A percentile compares a stretch with the other conserved stretches of the same genome.
phyloP scores from a whole-genome alignment of 2,113 vertebrate genomes.

The Picathartes gymnocephalus region DNA sequence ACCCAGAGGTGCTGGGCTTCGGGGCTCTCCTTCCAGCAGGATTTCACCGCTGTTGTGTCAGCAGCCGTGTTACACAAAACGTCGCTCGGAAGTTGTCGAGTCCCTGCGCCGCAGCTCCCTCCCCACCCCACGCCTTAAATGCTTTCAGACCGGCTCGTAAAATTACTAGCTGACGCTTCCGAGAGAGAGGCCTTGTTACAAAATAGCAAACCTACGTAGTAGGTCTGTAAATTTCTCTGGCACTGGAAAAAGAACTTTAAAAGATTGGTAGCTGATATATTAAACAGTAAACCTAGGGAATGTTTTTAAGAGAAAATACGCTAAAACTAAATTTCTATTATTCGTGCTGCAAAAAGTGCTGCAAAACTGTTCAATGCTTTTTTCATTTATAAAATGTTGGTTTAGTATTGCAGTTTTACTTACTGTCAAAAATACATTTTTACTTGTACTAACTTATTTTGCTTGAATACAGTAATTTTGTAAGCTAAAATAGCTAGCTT shows the following conservation, averaged over 20 bases:
- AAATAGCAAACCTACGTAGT: background rate
- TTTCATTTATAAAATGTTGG: background rate
- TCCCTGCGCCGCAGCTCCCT: background rate
- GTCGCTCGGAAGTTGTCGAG: background rate
- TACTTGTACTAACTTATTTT: background rate
- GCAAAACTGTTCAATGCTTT: background rate
- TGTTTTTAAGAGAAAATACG: background rate
- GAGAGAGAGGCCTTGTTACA: background rate
- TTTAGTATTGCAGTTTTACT: background rate
- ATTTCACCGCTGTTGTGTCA: background rate
- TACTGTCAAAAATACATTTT: background rate
- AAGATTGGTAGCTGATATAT: background rate
- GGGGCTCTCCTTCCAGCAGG: background rate
- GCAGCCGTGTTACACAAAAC: background rate
- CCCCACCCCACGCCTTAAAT: background rate
- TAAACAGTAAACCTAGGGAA: background rate
- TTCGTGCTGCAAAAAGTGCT: background rate
- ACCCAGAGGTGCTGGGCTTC: accelerated
- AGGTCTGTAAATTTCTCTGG: background rate
- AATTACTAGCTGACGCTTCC: background rate
- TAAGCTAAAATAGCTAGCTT: background rate
- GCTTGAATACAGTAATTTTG: background rate
- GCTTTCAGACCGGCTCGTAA: background rate
- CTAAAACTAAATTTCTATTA: background rate
- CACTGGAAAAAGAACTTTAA: accelerated